Percentiles rank a stretch among this genome's conserved stretches.
These are phyloP conservation scores for Zaprionus vittiger DNA, from an alignment of 1,140 invertebrate species.

Conservation along the genomic window DNA sequence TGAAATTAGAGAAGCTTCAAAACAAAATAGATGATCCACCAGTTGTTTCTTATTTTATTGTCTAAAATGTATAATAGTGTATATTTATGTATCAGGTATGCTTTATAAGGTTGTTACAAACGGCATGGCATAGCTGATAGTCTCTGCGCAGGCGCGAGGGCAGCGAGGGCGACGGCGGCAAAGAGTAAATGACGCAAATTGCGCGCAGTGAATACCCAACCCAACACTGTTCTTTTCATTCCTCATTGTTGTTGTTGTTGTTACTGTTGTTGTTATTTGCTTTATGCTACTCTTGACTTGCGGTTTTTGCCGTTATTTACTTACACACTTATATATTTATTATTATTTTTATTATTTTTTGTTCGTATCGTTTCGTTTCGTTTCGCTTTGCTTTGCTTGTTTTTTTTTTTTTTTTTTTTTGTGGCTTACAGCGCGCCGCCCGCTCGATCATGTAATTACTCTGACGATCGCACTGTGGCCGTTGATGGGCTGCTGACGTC, in stretches of 20 bases:
- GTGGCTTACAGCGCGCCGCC: constrained; percentile 47
- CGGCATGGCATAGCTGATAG: background rate
- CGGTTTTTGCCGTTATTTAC: constrained; percentile 32
- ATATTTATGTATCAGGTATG: background rate
- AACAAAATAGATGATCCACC: background rate
- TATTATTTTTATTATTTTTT: constrained; percentile 22
- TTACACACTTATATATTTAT: constrained; percentile 17
- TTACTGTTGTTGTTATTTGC: constrained; percentile 25
- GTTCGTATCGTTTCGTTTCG: constrained; percentile 20
- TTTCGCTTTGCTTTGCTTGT: background rate
- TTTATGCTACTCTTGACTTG: constrained; percentile 45
- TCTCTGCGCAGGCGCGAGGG: constrained; percentile 2
- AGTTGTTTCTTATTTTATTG: background rate
- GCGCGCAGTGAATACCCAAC: constrained; percentile 40
- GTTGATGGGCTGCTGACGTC: constrained; percentile 70
- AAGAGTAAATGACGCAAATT: constrained; percentile 70
- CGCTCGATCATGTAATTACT: constrained; percentile 69
- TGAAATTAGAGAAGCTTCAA: background rate
- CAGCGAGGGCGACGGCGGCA: constrained; percentile 28
- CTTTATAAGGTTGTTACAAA: background rate
- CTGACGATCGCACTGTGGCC: constrained; percentile 69
- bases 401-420: constrained; percentile 20
- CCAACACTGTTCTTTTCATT: constrained; percentile 31
- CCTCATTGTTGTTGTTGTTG: constrained; percentile 14
- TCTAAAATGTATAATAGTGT: background rate